Conservation (phyloP, 53 echinoderm and acorn worm genomes). For the Luidia sarsii region DNA sequence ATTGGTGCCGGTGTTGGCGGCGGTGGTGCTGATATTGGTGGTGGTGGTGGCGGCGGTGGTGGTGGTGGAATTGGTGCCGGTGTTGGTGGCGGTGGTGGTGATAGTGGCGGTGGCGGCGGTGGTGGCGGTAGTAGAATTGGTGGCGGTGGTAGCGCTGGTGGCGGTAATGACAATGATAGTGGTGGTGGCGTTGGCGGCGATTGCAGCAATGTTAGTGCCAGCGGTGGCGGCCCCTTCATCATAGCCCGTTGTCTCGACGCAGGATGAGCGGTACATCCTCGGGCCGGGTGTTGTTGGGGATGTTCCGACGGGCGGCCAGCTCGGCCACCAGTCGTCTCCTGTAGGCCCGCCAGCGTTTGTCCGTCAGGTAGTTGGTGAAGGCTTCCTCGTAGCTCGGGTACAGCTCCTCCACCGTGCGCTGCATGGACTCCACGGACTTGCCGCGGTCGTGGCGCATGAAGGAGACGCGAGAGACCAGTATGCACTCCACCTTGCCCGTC, state of each 20-base stretch:
- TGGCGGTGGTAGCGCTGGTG: no score
- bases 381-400: constrained; percentile 78
- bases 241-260: constrained; percentile 11
- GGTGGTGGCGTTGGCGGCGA: no score
- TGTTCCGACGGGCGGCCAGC: constrained; percentile 60
- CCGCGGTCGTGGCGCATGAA: constrained; percentile 91
- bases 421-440: constrained; percentile 74
- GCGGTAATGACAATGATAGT: no score
- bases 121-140: no score
- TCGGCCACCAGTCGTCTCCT: constrained; percentile 77
- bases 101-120: no score
- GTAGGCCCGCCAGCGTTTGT: constrained; percentile 82
- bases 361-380: constrained; percentile 67
- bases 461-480: constrained; percentile 73
- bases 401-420: constrained; percentile 41
- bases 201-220: no score
- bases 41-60: no score
- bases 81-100: no score
- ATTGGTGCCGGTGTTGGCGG: no score
- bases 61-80: no score
- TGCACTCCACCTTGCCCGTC: constrained; percentile 74
- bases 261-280: constrained; percentile 70
- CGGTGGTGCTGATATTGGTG: no score
- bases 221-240: no score
- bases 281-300: constrained; percentile 70